Percentiles rank a stretch among this genome's conserved stretches.
Evolutionary conservation across 2,888 invertebrate genomes (phyloP).

Genomic region (Neoitamus cyanurus): DNA sequence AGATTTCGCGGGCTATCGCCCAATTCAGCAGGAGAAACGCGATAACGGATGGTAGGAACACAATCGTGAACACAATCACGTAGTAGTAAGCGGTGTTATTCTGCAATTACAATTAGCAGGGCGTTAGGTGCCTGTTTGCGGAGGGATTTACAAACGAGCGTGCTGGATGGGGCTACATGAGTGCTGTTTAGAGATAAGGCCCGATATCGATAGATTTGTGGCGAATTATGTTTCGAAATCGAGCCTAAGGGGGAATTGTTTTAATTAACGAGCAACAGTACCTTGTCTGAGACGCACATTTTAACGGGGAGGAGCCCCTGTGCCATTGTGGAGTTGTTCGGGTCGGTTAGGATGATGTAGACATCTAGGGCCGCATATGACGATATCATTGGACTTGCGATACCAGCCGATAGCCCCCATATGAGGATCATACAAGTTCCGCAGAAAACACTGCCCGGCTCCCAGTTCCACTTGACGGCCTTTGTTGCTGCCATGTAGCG

Average conservation of each 20-base stretch:
- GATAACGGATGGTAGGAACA: conserved; percentile 67
- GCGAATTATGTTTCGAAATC: neutral
- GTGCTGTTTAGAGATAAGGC: neutral
- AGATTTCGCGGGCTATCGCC: conserved; percentile 68
- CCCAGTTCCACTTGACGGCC: conserved; percentile 65
- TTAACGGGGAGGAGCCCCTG: conserved; percentile 53
- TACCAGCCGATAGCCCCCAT: conserved; percentile 65
- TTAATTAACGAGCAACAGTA: conserved; percentile 50
- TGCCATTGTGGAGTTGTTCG: conserved; percentile 49
- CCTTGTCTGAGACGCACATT: conserved; percentile 61
- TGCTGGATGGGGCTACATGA: neutral
- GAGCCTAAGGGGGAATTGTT: neutral
- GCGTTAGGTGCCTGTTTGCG: neutral
- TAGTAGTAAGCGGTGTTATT: conserved; percentile 58
- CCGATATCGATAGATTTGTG: neutral
- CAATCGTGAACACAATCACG: conserved; percentile 61
- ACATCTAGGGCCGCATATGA: conserved; percentile 61
- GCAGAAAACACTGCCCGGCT: conserved; percentile 64
- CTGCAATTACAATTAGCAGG: conserved; percentile 54
- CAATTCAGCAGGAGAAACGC: conserved; percentile 69
- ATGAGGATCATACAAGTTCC: conserved; percentile 60
- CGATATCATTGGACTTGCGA: conserved; percentile 65
- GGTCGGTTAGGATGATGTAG: conserved; percentile 57
- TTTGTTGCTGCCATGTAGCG: conserved; percentile 69
- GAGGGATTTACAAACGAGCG: neutral